Evolutionary conservation across 1,140 invertebrate genomes (phyloP), one percentile per base, ranked within the genome.

Genomic region (Bombus superbus): DNA sequence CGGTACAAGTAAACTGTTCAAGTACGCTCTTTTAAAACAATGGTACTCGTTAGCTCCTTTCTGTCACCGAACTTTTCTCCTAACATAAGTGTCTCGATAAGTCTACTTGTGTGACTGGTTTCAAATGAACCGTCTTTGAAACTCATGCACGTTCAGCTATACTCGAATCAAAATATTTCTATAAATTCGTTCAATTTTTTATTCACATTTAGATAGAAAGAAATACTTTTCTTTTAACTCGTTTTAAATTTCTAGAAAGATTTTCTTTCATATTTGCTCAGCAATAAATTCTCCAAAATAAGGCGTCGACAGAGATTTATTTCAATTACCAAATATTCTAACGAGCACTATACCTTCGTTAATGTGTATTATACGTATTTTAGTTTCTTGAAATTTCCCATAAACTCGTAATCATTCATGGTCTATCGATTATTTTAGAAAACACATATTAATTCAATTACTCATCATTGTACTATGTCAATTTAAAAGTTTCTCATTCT

Each of bases 131-230:
- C 32, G 25, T 83, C 25, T 53, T 44, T 32, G 18, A 42, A 81
- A 59, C 25, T 44, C 80, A 81, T 81, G 80, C 80, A 73, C 18
- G 68, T 80, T 80, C 64, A 35, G 5, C 32, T 80, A 69, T 69
- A 80, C 78, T 38, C 42, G 44, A 80, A 69, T 69, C 78, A n/a
- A 47, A 47, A 40, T 13, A 13, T 62, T 11, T 62, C 28, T 62
- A 62, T 62, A 62, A 62, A 62, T 4, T 13, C 28, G 28, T 62
- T 62, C 28, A 13, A n/a, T 35, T 8, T 25, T 66, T 38, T 11
- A 47, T 44, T 35, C 1, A 1, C 18, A 10, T 68, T 25, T 22
- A 22, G 47, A 22, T 38, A 35, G 32, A 32, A 64, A 64, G 13
- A 32, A 6, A 35, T 22, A 22, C 2, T 35, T 22, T 38, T 10